Conservation (phyloP, 2,797 vertebrate species). For the Otolemur crassicaudatus region DNA sequence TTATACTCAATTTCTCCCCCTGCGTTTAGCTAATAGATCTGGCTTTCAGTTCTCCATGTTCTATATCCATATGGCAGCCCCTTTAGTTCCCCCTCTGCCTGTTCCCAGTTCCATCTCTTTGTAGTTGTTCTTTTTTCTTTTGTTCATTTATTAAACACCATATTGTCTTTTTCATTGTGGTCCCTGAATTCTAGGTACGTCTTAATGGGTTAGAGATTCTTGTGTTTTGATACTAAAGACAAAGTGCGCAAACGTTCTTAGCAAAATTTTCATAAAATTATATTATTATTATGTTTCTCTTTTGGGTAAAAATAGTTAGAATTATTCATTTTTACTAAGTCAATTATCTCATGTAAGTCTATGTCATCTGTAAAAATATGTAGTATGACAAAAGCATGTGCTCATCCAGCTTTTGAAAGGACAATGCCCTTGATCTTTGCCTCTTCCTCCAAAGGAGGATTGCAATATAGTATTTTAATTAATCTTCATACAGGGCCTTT, state of each 20-base stretch:
- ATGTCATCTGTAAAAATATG: not conserved
- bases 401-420: constrained; percentile 52
- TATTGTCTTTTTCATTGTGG: constrained; percentile 1
- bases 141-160: not conserved
- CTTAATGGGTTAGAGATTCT: not conserved
- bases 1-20: not conserved
- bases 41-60: not conserved
- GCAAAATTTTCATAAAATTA: not conserved
- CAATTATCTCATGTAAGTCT: not conserved
- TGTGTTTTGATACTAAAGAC: constrained; percentile 32
- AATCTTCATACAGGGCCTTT: constrained; percentile 58
- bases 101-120: not conserved
- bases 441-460: constrained; percentile 27
- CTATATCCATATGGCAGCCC: not conserved
- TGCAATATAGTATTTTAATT: constrained; percentile 66
- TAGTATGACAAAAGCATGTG: not conserved
- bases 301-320: not conserved
- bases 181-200: not conserved
- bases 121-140: not conserved
- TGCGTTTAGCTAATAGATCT: not conserved
- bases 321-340: constrained; percentile 13
- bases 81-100: not conserved
- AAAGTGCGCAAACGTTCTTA: not conserved
- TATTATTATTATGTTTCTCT: not conserved
- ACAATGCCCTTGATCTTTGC: constrained; percentile 12